Base-by-base conservation (phyloP, 2,888 invertebrate species). In the Amitus sp. region DNA sequence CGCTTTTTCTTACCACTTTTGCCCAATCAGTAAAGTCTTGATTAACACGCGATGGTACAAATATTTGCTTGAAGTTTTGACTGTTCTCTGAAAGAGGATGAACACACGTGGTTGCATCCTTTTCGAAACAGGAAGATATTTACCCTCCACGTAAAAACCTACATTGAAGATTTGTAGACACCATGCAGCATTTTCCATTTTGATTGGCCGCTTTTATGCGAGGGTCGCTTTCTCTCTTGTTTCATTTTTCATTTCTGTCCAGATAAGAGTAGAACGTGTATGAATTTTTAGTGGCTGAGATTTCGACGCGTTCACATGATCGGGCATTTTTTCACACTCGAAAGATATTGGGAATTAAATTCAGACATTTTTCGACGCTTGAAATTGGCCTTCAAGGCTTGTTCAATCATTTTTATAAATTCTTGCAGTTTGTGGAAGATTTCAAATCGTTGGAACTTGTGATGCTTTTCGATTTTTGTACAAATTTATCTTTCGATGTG, bases 1-100 rank as follows among this genome's bases (percentile, higher is more conserved):
- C 65, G 79, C 79, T 79, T 79, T 66, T 73, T 71, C 70, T 73
- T 70, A 64, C 70, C 69, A 74, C 72, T 71, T 71, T 72, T 76
- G 65, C 67, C 71, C 66, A 73, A 52, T 75, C 73, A 75, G 74
- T 61, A 66, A 69, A 73, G 68, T 71, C 65, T 73, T 37, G 12
- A 68, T 64, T 75, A 75, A 73, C 73, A 74, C 74, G 74, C 75
- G 74, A 73, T 76, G 74, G 70, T 77, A 71, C 62, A 46, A n/a
- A 52, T 55, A 59, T 62, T 71, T 78, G 78, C 76, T 79, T 77
- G 73, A 62, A 73, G 51, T 73, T 69, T 71, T 71, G 63, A 58
- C 58, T 58, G 58, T 63, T 58, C 58, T 71, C 65, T 63, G 67
- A 67, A 66, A 66, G 67, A 66, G 68, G 66, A 68, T 47, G 43